Conservation (phyloP, 2,888 invertebrate species). For the Acanthoscelides obtectus region DNA sequence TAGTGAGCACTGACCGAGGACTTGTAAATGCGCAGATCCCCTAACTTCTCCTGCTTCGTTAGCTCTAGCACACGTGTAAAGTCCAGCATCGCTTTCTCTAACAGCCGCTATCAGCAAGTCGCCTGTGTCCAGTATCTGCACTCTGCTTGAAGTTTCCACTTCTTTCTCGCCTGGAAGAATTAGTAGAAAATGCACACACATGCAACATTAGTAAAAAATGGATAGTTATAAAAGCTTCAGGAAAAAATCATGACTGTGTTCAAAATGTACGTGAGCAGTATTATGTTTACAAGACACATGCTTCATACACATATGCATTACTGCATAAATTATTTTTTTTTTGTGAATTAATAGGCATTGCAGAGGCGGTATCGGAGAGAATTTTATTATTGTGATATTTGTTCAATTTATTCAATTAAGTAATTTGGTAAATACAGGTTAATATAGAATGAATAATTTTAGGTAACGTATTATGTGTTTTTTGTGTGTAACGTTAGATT, state of each 20-base stretch:
- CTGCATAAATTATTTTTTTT: too few relatives aligned
- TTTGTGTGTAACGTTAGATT: not conserved
- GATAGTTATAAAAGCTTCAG: not conserved
- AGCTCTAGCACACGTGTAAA: constrained; percentile 82
- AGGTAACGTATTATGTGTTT: not conserved
- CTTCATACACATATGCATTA: too few relatives aligned
- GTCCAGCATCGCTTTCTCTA: constrained; percentile 77
- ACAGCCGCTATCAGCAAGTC: constrained; percentile 86
- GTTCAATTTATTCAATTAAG: too few relatives aligned
- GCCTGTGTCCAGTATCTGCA: constrained; percentile 81
- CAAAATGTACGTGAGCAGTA: too few relatives aligned
- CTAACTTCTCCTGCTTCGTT: constrained; percentile 86
- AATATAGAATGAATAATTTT: not conserved
- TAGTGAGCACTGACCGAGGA: constrained; percentile 68
- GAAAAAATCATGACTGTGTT: too few relatives aligned
- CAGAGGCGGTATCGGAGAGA: too few relatives aligned
- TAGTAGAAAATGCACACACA: constrained; percentile 23
- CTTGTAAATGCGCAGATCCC: constrained; percentile 76
- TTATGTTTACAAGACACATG: too few relatives aligned
- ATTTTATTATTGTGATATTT: too few relatives aligned
- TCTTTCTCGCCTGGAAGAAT: constrained; percentile 53
- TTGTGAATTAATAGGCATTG: too few relatives aligned
- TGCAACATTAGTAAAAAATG: constrained; percentile 1
- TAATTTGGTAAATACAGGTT: too few relatives aligned
- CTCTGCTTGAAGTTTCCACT: constrained; percentile 66